Evolutionary conservation across 2,113 vertebrate genomes (phyloP).

Genomic region (Gopherus evgoodei): DNA sequence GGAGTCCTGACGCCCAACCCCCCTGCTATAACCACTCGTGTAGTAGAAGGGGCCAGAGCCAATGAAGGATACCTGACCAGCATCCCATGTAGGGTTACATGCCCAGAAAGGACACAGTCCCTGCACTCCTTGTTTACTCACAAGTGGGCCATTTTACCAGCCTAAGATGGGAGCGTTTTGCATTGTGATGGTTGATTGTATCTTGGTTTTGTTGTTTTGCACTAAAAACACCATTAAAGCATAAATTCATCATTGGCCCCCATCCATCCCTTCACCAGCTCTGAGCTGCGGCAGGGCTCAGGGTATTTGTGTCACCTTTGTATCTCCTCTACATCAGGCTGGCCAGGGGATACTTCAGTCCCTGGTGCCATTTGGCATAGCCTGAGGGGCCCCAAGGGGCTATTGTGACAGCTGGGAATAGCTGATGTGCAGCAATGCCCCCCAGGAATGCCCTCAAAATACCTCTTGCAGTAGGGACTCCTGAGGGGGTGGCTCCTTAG

Average conservation of each 20-base stretch:
- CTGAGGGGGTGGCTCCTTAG: background rate
- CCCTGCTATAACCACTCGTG: background rate
- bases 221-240: background rate
- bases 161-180: background rate
- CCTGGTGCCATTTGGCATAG: rapidly evolving
- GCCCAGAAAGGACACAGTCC: background rate
- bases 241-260: background rate
- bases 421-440: background rate
- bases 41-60: background rate
- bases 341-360: background rate
- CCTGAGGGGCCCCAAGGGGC: rapidly evolving
- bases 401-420: background rate
- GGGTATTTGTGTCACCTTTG: background rate
- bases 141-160: background rate
- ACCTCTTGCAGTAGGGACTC: rapidly evolving
- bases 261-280: background rate
- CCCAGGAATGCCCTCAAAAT: background rate
- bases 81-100: background rate
- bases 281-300: background rate
- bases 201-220: background rate
- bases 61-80: background rate
- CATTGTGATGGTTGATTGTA: background rate
- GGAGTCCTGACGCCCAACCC: background rate
- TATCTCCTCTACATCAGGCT: background rate
- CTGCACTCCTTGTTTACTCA: background rate